Conservation (phyloP, 1,140 invertebrate genomes). For the Achroia grisella region DNA sequence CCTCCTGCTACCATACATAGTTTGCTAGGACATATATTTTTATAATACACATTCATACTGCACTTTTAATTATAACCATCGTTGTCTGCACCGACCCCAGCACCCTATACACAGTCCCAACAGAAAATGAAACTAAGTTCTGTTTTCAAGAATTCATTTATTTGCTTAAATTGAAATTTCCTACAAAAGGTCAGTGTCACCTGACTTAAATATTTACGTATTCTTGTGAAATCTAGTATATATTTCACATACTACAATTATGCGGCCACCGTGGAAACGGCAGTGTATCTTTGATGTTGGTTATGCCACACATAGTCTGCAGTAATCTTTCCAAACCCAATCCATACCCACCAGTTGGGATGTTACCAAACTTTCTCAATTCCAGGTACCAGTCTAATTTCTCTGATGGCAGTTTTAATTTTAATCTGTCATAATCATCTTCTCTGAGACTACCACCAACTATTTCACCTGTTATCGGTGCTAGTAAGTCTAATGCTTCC, state of each 20-base stretch:
- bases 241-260: constrained; percentile 73
- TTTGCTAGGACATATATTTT: too few species aligned
- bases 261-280: constrained; percentile 96
- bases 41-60: too few species aligned
- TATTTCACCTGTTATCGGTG: constrained; percentile 92
- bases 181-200: too few species aligned
- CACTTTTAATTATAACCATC: too few species aligned
- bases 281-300: constrained; percentile 94
- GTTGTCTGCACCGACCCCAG: too few species aligned
- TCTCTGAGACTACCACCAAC: constrained; percentile 96
- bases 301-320: constrained; percentile 85
- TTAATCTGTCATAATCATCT: constrained; percentile 80
- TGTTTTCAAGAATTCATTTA: too few species aligned
- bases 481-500: constrained; percentile 89
- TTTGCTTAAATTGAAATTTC: too few species aligned
- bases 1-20: too few species aligned
- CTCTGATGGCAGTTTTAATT: constrained; percentile 76
- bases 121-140: too few species aligned
- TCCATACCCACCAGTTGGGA: constrained; percentile 94
- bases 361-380: constrained; percentile 89
- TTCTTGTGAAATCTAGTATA: background rate
- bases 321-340: constrained; percentile 95
- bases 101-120: too few species aligned
- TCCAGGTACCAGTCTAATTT: constrained; percentile 93
- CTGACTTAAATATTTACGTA: too few species aligned